Conservation (phyloP, 2,113 vertebrate genomes). For the Chauna torquata region DNA sequence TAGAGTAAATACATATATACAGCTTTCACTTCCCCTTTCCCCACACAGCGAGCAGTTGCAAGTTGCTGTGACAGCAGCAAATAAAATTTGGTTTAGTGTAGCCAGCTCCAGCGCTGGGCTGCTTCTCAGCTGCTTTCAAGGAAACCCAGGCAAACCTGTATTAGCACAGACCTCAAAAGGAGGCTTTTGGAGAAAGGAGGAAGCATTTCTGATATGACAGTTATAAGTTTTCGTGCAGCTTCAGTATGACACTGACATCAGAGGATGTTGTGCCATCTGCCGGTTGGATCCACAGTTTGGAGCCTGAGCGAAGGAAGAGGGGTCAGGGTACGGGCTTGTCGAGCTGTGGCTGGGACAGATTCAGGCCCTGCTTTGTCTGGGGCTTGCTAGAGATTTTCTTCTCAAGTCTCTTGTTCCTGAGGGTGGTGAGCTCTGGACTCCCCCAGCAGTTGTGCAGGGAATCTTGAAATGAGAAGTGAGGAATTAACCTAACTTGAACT, state of each 20-base stretch:
- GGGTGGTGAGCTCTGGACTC: neutral
- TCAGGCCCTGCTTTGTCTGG: neutral
- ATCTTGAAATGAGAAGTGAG: neutral
- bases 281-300: no score
- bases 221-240: neutral
- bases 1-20: neutral
- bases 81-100: neutral
- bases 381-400: neutral
- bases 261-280: neutral
- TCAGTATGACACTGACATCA: neutral
- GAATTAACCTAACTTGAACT: neutral
- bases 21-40: neutral
- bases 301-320: neutral
- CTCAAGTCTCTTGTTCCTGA: neutral
- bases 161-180: neutral
- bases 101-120: neutral
- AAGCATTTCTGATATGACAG: neutral
- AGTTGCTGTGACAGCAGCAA: constrained; percentile 18
- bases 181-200: neutral
- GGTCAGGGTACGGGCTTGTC: neutral
- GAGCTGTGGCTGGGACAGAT: neutral
- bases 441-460: neutral
- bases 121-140: neutral
- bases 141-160: neutral
- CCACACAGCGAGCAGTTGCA: neutral